phyloP scores from a whole-genome alignment of 2,888 invertebrate genomes.

The Heliconius ethilla region DNA sequence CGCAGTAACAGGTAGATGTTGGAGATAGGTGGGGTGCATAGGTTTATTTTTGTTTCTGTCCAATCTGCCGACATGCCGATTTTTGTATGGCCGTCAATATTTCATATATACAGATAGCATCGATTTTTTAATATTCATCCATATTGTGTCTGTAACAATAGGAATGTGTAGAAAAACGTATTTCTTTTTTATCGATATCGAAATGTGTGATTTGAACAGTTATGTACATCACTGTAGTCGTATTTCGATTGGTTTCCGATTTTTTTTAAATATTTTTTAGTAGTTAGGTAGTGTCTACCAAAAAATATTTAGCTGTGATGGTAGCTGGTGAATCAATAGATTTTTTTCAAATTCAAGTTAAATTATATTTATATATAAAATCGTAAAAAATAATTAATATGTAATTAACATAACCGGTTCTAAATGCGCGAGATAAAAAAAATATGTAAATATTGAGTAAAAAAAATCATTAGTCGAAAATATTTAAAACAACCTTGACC shows the following conservation, averaged over 20 bases:
- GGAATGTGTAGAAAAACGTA: constrained; percentile 15
- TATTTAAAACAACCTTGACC: background rate
- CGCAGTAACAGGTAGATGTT: constrained; percentile 61
- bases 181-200: constrained; percentile 12
- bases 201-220: constrained; percentile 4
- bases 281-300: background rate
- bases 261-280: background rate
- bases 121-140: constrained; percentile 58
- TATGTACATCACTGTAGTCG: background rate
- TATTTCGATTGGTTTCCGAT: background rate
- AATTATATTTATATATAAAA: too few relatives aligned
- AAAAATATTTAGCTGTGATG: background rate
- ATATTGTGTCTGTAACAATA: constrained; percentile 49
- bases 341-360: too few relatives aligned
- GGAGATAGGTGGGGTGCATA: constrained; percentile 50
- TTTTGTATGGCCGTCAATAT: constrained; percentile 63
- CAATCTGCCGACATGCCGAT: constrained; percentile 60
- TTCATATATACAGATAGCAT: constrained; percentile 62
- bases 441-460: background rate
- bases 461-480: background rate
- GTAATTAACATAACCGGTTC: too few relatives aligned
- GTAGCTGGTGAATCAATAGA: too few relatives aligned
- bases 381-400: background rate
- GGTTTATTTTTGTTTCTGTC: constrained; percentile 61
- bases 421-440: too few relatives aligned